phyloP scores from a whole-genome alignment of 2,888 invertebrate species.

The Scelioninae gen. 1 region DNA sequence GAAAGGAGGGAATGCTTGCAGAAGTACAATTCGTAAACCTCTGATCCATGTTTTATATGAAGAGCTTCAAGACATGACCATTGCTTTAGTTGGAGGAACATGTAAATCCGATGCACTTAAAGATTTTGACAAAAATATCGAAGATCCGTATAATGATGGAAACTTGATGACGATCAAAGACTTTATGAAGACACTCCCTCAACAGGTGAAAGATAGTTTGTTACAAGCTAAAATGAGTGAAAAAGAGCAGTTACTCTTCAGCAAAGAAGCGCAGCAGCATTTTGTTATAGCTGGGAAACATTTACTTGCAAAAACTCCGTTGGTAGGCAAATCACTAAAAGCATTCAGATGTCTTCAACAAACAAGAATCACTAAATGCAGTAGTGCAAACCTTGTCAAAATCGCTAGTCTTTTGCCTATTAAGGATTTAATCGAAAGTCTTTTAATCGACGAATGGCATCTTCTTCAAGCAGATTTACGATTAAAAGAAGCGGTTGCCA shows the following conservation, averaged over 20 bases:
- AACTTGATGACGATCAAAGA: slow-evolving; percentile 24
- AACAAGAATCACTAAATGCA: background rate
- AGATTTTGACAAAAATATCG: background rate
- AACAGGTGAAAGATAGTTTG: too few relatives aligned
- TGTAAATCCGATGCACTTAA: background rate
- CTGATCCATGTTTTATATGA: slow-evolving; percentile 13
- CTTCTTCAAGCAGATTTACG: slow-evolving; percentile 23
- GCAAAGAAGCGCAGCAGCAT: slow-evolving; percentile 16
- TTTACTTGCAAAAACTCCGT: slow-evolving; percentile 15
- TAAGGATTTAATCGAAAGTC: slow-evolving; percentile 7
- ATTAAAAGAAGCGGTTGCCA: background rate
- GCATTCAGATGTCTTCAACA: slow-evolving; percentile 17
- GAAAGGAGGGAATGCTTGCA: slow-evolving; percentile 3
- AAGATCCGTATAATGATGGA: slow-evolving; percentile 2
- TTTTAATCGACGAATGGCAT: slow-evolving; percentile 21
- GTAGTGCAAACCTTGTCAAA: slow-evolving; percentile 3
- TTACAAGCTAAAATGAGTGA: slow-evolving; percentile 19
- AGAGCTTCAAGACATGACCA: background rate
- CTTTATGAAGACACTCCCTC: too few relatives aligned
- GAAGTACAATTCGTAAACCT: slow-evolving; percentile 9
- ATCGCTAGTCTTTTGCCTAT: slow-evolving; percentile 20
- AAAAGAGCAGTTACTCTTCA: slow-evolving; percentile 16
- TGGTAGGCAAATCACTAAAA: slow-evolving; percentile 20
- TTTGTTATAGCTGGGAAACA: slow-evolving; percentile 26
- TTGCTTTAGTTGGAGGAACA: slow-evolving; percentile 3